Conservation (phyloP, 1,140 invertebrate genomes). For the Zaprionus capensis region DNA sequence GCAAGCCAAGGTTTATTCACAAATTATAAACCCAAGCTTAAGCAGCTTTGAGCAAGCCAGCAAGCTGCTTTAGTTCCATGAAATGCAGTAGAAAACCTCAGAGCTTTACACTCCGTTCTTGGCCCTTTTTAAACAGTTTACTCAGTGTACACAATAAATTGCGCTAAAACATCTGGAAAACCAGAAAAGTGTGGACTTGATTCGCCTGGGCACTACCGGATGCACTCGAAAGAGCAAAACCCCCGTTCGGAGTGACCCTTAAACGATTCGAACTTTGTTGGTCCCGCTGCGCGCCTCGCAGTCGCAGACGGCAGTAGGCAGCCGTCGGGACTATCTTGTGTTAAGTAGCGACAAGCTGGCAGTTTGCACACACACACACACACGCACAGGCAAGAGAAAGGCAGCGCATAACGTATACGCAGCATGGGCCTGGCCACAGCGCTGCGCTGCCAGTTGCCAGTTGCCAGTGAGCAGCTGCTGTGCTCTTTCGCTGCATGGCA, state of each 20-base stretch:
- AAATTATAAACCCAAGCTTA: too few species aligned
- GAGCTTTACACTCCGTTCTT: not conserved
- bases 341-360: conserved; percentile 66
- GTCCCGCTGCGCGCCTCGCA: not conserved
- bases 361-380: conserved; percentile 6
- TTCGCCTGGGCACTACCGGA: not conserved
- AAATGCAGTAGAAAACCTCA: not conserved
- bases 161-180: conserved; percentile 7
- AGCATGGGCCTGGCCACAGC: conserved; percentile 23
- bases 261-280: conserved; percentile 13
- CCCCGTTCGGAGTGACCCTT: conserved; percentile 14
- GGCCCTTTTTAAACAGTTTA: not conserved
- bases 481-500: conserved; percentile 53
- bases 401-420: conserved; percentile 47
- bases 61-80: not conserved
- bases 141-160: not conserved
- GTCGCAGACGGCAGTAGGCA: conserved; percentile 3
- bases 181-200: not conserved
- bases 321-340: conserved; percentile 43
- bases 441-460: conserved; percentile 23
- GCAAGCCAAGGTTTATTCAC: too few species aligned
- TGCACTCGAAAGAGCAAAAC: conserved; percentile 6
- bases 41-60: not conserved
- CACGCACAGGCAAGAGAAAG: not conserved
- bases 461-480: conserved; percentile 34